Conservation (phyloP, 2,113 vertebrate species). For the Budorcas taxicolor region DNA sequence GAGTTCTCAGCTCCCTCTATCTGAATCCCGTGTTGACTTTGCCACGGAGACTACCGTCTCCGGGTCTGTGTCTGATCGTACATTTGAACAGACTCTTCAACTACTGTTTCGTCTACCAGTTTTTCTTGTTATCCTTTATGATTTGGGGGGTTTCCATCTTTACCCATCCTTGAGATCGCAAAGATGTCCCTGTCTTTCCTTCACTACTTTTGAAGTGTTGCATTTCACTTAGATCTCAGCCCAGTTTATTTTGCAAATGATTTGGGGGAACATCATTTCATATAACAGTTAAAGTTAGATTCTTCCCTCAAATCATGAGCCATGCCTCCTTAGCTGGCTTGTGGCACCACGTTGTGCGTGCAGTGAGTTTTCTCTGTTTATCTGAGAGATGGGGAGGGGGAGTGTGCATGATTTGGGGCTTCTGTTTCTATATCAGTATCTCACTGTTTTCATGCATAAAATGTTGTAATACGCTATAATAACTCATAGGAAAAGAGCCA, state of each 20-base stretch:
- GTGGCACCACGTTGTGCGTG: rapidly evolving
- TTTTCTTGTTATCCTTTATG: neutral
- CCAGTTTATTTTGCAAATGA: neutral
- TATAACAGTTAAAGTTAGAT: too few relatives aligned
- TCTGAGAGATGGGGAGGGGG: too few relatives aligned
- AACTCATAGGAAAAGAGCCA: neutral
- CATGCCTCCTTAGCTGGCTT: neutral
- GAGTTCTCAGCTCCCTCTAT: neutral
- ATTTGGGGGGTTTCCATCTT: neutral
- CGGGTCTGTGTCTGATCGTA: neutral
- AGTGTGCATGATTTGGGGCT: neutral
- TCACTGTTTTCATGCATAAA: neutral
- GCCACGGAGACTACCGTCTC: neutral
- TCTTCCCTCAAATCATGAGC: neutral
- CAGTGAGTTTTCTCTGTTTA: too few relatives aligned
- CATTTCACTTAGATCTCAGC: neutral
- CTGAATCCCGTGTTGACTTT: neutral
- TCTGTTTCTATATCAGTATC: neutral
- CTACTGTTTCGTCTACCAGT: neutral
- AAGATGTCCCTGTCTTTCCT: neutral
- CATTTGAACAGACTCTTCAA: neutral
- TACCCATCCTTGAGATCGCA: neutral
- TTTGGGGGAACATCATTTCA: neutral
- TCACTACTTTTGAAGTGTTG: neutral
- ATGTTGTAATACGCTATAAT: neutral